Evolutionary conservation across 2,113 vertebrate species (phyloP).

Genomic region (Pelodiscus sinensis): DNA sequence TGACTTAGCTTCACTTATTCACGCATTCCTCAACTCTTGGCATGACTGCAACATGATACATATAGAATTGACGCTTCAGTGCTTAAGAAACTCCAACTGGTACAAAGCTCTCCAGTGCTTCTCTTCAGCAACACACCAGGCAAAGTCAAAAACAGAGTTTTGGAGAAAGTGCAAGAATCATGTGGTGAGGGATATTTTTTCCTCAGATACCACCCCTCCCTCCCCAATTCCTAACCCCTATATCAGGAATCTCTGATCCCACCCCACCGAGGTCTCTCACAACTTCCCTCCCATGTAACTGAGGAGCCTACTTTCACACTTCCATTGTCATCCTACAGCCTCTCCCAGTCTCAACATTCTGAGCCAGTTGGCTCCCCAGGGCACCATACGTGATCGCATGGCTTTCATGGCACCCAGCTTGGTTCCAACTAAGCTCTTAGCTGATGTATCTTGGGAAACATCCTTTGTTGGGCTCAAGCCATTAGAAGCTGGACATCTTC

Average conservation of each 20-base stretch:
- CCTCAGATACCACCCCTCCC: background rate
- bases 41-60: background rate
- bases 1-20: background rate
- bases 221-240: accelerated
- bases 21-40: background rate
- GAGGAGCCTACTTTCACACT: background rate
- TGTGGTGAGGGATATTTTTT: background rate
- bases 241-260: background rate
- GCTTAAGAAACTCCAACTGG: background rate
- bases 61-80: accelerated
- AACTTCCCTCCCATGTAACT: background rate
- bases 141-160: background rate
- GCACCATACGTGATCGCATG: background rate
- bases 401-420: no score
- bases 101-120: background rate
- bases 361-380: background rate
- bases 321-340: accelerated
- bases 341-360: background rate
- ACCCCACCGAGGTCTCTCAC: accelerated
- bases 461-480: background rate
- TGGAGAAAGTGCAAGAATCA: accelerated
- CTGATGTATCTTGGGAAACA: background rate
- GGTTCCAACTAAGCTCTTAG: background rate
- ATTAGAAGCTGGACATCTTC: background rate
- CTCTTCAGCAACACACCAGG: background rate